These are phyloP conservation scores for Reticulitermes speratus DNA, from an alignment of 1,140 invertebrate species.

Conservation along the genomic window DNA sequence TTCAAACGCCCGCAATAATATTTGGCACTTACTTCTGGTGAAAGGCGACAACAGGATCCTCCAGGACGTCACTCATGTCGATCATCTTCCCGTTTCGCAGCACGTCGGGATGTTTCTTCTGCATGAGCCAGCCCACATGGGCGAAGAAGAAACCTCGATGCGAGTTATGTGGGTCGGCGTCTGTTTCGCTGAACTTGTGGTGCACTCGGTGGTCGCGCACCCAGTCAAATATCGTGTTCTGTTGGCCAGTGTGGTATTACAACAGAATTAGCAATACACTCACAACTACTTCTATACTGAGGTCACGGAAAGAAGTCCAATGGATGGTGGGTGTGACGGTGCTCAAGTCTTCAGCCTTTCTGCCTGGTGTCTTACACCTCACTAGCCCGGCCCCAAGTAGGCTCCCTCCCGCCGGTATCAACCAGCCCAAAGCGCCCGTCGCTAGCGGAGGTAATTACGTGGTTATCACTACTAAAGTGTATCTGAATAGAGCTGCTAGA, in stretches of 20 bases:
- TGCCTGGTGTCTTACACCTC: too few relatives aligned
- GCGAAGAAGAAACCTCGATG: slow-evolving; percentile 88
- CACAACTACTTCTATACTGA: too few relatives aligned
- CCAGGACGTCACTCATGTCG: slow-evolving; percentile 74
- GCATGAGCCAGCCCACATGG: slow-evolving; percentile 87
- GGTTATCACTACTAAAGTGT: too few relatives aligned
- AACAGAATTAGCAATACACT: not conserved
- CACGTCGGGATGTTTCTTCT: slow-evolving; percentile 82
- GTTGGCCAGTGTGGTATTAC: not conserved
- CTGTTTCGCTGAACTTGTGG: slow-evolving; percentile 86
- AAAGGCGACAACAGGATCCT: slow-evolving; percentile 73
- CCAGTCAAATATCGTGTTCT: slow-evolving; percentile 67
- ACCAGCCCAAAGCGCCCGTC: too few relatives aligned
- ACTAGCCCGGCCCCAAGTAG: too few relatives aligned
- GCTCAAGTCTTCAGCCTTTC: too few relatives aligned
- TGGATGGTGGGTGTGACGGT: too few relatives aligned
- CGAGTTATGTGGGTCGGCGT: slow-evolving; percentile 87
- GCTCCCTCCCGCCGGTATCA: too few relatives aligned
- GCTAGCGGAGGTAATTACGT: too few relatives aligned
- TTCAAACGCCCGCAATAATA: too few relatives aligned
- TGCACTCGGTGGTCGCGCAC: slow-evolving; percentile 83
- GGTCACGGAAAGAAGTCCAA: too few relatives aligned
- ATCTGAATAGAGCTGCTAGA: too few relatives aligned
- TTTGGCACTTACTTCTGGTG: slow-evolving; percentile 51
- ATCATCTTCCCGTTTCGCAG: slow-evolving; percentile 66